Conservation (phyloP, 1,140 invertebrate genomes). For the Mercenaria mercenaria region DNA sequence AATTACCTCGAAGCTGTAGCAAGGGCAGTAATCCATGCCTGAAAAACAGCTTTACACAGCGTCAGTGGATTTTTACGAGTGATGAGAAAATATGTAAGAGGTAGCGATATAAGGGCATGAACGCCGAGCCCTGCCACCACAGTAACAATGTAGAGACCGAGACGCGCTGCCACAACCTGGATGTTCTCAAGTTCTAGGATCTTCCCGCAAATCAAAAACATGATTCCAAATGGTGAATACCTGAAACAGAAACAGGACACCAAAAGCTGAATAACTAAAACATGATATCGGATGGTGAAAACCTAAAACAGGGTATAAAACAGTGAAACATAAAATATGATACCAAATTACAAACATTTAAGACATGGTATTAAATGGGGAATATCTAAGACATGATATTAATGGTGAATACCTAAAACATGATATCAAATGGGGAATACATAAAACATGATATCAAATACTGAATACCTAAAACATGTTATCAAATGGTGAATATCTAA, state of each 20-base stretch:
- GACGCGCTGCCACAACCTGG: slow-evolving; percentile 91
- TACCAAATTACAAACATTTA: too few species aligned
- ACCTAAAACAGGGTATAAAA: too few species aligned
- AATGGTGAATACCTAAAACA: too few species aligned
- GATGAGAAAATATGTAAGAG: slow-evolving; percentile 89
- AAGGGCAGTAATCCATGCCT: slow-evolving; percentile 89
- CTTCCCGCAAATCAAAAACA: slow-evolving; percentile 95
- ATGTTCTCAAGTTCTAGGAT: slow-evolving; percentile 95
- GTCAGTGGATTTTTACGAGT: slow-evolving; percentile 88
- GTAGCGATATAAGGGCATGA: slow-evolving; percentile 95
- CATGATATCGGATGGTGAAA: neutral
- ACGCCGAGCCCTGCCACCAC: slow-evolving; percentile 95
- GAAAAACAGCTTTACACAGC: slow-evolving; percentile 88
- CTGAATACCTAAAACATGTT: too few species aligned
- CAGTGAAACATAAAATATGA: too few species aligned
- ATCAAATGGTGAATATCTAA: too few species aligned
- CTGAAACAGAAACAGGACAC: slow-evolving; percentile 86
- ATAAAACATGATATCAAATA: too few species aligned
- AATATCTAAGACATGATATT: too few species aligned
- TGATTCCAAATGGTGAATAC: slow-evolving; percentile 96
- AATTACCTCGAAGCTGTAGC: slow-evolving; percentile 86
- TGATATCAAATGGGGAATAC: too few species aligned
- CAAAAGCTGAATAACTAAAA: neutral
- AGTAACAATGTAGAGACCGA: slow-evolving; percentile 97
- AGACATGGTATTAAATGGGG: too few species aligned